These are phyloP conservation scores for Apodemia mormo DNA, from an alignment of 2,888 invertebrate species.

Conservation along the genomic window DNA sequence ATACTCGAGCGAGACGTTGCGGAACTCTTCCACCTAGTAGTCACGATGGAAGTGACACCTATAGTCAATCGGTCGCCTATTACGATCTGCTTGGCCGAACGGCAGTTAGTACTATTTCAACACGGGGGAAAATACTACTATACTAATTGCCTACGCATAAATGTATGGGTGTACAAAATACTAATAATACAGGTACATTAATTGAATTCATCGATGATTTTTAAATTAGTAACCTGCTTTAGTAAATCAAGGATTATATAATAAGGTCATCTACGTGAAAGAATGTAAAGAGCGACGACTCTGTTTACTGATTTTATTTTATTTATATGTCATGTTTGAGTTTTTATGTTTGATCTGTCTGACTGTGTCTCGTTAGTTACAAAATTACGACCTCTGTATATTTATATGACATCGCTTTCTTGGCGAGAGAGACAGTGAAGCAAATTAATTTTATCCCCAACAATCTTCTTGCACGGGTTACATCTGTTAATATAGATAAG, in stretches of 20 bases:
- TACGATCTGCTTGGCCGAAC: no score
- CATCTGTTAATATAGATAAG: no score
- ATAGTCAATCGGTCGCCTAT: no score
- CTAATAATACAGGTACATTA: no score
- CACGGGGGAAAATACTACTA: no score
- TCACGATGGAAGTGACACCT: no score
- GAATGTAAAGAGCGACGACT: not conserved
- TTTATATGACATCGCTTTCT: not conserved
- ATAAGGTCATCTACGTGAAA: slow-evolving; percentile 2
- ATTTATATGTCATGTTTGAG: not conserved
- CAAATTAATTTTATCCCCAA: not conserved
- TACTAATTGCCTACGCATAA: no score
- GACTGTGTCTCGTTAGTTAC: not conserved
- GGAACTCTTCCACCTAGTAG: no score
- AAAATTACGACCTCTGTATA: not conserved
- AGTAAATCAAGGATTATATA: not conserved
- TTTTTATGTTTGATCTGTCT: not conserved
- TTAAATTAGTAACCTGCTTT: not conserved
- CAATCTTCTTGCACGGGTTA: no score
- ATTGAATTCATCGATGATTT: not conserved
- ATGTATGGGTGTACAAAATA: no score
- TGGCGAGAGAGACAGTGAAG: not conserved
- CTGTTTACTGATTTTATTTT: not conserved
- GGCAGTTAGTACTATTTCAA: no score
- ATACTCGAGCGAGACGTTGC: no score